Evolutionary conservation across 2,113 vertebrate species (phyloP).

Genomic region (Istiophorus platypterus): DNA sequence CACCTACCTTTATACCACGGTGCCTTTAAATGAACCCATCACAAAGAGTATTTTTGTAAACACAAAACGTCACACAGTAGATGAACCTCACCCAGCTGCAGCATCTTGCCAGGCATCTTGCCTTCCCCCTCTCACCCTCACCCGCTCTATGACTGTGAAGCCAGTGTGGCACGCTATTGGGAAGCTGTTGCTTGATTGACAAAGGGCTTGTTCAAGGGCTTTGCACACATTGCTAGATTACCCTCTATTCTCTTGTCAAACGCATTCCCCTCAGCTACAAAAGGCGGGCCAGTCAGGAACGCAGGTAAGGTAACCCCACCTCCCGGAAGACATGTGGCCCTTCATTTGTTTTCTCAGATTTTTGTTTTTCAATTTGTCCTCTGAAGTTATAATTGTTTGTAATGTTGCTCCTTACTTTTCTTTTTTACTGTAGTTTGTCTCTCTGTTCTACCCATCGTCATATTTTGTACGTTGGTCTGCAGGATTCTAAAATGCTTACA

Average conservation of each 20-base stretch:
- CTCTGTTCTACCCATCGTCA: conserved; percentile 77
- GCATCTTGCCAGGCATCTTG: conserved; percentile 50
- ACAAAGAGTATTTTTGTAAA: conserved; percentile 39
- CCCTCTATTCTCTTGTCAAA: conserved; percentile 87
- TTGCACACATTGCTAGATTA: conserved; percentile 83
- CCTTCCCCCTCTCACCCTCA: conserved; percentile 34
- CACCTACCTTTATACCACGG: conserved; percentile 54
- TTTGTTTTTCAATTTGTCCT: conserved; percentile 65
- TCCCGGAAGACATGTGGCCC: conserved; percentile 76
- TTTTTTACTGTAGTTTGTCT: conserved; percentile 69
- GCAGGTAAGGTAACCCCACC: conserved; percentile 85
- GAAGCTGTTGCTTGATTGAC: conserved; percentile 74
- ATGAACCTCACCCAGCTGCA: conserved; percentile 47
- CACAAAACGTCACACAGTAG: conserved; percentile 25
- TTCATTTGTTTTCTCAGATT: conserved; percentile 68
- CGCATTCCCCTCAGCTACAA: conserved; percentile 87
- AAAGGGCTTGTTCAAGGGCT: conserved; percentile 71
- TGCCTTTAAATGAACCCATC: conserved; percentile 58
- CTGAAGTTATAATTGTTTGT: conserved; percentile 70
- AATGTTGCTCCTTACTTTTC: conserved; percentile 70
- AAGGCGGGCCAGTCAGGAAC: conserved; percentile 86
- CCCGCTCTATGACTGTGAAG: conserved; percentile 66
- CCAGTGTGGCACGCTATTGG: conserved; percentile 72
- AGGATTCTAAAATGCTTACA: conserved; percentile 79
- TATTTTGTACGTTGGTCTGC: conserved; percentile 73